A percentile compares a stretch with the other conserved stretches of the same genome.
Evolutionary conservation across 2,797 vertebrate species (phyloP).

Genomic region (Rhinella marina): DNA sequence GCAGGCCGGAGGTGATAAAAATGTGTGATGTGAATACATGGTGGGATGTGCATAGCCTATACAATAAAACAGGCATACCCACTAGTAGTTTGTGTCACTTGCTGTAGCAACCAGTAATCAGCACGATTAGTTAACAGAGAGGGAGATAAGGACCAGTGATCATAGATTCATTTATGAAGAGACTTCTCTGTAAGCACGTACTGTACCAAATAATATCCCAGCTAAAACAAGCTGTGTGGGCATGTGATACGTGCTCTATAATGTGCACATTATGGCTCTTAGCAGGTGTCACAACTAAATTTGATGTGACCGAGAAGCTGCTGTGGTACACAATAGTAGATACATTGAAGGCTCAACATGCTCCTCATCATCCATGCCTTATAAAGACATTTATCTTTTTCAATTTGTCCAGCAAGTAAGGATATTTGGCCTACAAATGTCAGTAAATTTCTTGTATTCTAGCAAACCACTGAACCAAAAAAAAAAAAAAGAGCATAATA

Average conservation of each 20-base stretch:
- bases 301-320: neutral
- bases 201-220: slow-evolving; percentile 47
- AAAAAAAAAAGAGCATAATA: neutral
- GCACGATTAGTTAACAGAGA: slow-evolving; percentile 36
- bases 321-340: neutral
- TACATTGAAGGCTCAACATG: neutral
- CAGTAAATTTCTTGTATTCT: neutral
- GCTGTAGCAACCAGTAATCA: slow-evolving; percentile 79
- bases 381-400: neutral
- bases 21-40: slow-evolving; percentile 67
- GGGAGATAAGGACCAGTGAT: slow-evolving; percentile 53
- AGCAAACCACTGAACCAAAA: neutral
- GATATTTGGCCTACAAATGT: neutral
- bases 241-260: slow-evolving; percentile 37
- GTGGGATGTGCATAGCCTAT: slow-evolving; percentile 65
- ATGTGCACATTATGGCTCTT: slow-evolving; percentile 9
- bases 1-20: slow-evolving; percentile 75
- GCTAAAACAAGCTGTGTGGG: slow-evolving; percentile 7
- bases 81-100: slow-evolving; percentile 73
- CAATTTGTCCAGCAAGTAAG: neutral
- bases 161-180: slow-evolving; percentile 51
- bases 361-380: neutral
- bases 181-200: slow-evolving; percentile 50
- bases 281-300: slow-evolving; percentile 11
- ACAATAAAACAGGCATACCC: slow-evolving; percentile 65